Percentiles rank a stretch among this genome's conserved stretches.
Evolutionary conservation across 1,140 invertebrate species (phyloP).

Genomic region (Delia radicum): DNA sequence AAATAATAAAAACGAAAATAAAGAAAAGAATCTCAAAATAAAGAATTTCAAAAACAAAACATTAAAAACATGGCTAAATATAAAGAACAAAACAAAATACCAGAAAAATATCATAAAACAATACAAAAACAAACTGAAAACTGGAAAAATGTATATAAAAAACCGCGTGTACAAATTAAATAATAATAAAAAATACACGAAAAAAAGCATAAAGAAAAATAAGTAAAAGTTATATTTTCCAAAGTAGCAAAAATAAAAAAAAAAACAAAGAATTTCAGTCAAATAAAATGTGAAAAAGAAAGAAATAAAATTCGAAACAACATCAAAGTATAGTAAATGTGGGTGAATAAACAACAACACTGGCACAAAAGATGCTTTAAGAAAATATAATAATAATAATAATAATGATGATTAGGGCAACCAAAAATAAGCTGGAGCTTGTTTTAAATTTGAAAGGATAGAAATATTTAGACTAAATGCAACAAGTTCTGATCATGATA

Average conservation of each 20-base stretch:
- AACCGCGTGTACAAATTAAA: not conserved
- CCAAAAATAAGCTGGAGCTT: no score
- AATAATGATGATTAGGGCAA: no score
- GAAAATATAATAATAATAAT: not conserved
- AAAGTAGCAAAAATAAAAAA: not conserved
- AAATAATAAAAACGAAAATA: not conserved
- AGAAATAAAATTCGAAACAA: no score
- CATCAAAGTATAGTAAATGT: not conserved
- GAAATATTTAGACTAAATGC: no score
- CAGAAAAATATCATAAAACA: not conserved
- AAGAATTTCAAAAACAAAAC: not conserved
- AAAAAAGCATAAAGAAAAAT: not conserved
- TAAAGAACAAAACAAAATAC: not conserved
- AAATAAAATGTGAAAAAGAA: not conserved
- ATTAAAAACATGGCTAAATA: not conserved
- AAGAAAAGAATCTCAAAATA: not conserved
- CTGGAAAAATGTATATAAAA: not conserved
- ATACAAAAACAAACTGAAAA: not conserved
- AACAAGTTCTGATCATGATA: no score
- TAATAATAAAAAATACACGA: not conserved
- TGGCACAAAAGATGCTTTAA: not conserved
- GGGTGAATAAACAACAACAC: not conserved
- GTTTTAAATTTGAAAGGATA: no score
- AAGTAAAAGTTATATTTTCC: not conserved
- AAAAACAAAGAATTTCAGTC: not conserved